Conservation (phyloP, 2,888 invertebrate genomes). For the Eremobia ochroleuca region DNA sequence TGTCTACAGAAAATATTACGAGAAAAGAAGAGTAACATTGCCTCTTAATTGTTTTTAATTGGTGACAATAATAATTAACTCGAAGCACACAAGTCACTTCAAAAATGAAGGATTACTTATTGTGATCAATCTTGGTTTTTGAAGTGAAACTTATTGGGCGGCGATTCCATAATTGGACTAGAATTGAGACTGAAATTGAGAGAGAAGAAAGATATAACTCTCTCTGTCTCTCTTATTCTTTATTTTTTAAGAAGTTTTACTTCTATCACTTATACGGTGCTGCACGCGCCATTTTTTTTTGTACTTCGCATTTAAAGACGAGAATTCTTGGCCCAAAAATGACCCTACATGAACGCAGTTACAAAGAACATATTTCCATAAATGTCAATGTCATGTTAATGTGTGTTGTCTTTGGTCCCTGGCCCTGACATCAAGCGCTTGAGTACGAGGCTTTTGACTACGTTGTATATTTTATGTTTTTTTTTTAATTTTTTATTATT, state of each 20-base stretch:
- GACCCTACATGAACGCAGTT: background rate
- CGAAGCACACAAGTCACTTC: background rate
- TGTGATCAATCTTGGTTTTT: background rate
- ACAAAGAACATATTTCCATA: constrained; percentile 28
- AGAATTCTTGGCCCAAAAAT: background rate
- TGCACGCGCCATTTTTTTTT: background rate
- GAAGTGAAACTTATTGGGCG: background rate
- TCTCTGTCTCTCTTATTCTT: background rate
- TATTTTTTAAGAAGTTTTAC: background rate
- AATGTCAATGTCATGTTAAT: no score
- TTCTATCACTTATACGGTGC: background rate
- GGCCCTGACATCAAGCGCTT: no score
- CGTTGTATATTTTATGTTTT: no score
- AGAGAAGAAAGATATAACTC: background rate
- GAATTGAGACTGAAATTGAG: background rate
- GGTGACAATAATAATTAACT: background rate
- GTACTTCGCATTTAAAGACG: no score
- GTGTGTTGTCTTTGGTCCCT: no score
- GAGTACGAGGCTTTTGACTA: no score
- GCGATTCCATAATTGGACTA: background rate
- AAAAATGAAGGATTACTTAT: background rate
- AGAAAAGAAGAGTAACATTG: background rate
- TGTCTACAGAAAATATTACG: background rate
- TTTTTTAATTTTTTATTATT: no score
- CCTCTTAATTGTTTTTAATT: background rate